Evolutionary conservation across 1,140 invertebrate species (phyloP).

Genomic region (Euglossa dilemma): DNA sequence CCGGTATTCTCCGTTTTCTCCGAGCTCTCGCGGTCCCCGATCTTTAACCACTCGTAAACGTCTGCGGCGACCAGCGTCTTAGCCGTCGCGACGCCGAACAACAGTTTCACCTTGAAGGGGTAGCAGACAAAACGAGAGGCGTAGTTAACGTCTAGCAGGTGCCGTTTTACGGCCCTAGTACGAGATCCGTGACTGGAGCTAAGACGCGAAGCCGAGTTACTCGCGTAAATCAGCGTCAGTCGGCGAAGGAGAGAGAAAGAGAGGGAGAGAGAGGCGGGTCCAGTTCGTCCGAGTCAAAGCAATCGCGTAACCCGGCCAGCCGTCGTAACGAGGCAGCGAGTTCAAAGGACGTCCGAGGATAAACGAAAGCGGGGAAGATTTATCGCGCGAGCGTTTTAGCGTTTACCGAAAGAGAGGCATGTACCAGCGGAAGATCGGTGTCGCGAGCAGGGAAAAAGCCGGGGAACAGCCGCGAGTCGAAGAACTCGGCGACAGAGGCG

Average conservation of each 20-base stretch:
- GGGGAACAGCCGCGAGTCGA: not conserved
- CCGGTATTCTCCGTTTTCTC: too few species aligned
- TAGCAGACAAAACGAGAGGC: not conserved
- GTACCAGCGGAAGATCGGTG: not conserved
- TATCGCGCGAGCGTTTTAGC: conserved; percentile 15
- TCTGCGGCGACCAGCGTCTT: not conserved
- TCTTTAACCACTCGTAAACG: conserved; percentile 17
- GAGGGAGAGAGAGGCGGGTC: too few species aligned
- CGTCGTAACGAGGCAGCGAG: conserved; percentile 25
- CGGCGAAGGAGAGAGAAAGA: too few species aligned
- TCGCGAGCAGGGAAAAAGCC: not conserved
- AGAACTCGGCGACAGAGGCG: not conserved
- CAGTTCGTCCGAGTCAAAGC: conserved; percentile 9
- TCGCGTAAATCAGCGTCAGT: conserved; percentile 35
- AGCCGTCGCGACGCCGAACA: not conserved
- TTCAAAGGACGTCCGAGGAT: conserved; percentile 19
- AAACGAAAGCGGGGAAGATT: conserved; percentile 34
- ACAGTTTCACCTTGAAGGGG: conserved; percentile 17
- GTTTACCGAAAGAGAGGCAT: conserved; percentile 7
- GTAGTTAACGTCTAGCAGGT: conserved; percentile 2
- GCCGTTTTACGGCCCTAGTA: conserved; percentile 7
- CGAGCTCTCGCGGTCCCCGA: not conserved
- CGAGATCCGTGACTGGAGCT: too few species aligned
- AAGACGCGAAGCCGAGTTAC: conserved; percentile 25
- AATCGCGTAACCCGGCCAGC: not conserved